A percentile compares a stretch with the other conserved stretches of the same genome.
phyloP scores from a whole-genome alignment of 2,797 vertebrate species.

The Chelmon rostratus region DNA sequence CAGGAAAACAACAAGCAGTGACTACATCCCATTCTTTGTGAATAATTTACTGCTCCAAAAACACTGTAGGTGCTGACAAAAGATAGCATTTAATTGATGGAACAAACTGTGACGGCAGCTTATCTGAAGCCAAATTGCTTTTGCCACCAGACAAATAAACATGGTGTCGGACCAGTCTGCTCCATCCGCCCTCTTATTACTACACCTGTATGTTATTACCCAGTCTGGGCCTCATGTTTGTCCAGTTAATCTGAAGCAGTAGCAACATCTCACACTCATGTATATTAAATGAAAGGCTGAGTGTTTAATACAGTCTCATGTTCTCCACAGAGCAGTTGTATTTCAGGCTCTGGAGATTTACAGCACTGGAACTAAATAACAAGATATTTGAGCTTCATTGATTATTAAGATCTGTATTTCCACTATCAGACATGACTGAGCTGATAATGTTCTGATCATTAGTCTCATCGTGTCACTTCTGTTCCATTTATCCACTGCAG shows the following conservation, averaged over 20 bases:
- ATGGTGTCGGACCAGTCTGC: background rate
- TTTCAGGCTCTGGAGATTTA: too few relatives aligned
- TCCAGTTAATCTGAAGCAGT: slow-evolving; percentile 21
- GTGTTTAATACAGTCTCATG: slow-evolving; percentile 12
- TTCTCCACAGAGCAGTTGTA: slow-evolving; percentile 22
- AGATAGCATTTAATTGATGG: background rate
- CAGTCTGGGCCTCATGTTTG: background rate
- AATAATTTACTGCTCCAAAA: background rate
- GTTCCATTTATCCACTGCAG: background rate
- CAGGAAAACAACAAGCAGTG: background rate
- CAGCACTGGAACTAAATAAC: slow-evolving; percentile 6
- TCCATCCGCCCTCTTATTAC: background rate
- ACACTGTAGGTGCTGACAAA: background rate
- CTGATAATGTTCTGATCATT: background rate
- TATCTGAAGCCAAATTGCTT: background rate
- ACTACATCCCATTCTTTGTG: background rate
- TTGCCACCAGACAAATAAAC: background rate
- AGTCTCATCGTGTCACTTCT: background rate
- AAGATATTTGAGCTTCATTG: slow-evolving; percentile 10
- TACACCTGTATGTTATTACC: background rate
- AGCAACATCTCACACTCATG: slow-evolving; percentile 19
- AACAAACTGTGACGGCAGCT: background rate
- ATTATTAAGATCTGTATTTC: slow-evolving; percentile 11
- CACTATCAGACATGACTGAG: background rate
- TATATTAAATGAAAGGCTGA: slow-evolving; percentile 17